phyloP scores from a whole-genome alignment of 2,113 vertebrate species.

The Gasterosteus aculeatus region DNA sequence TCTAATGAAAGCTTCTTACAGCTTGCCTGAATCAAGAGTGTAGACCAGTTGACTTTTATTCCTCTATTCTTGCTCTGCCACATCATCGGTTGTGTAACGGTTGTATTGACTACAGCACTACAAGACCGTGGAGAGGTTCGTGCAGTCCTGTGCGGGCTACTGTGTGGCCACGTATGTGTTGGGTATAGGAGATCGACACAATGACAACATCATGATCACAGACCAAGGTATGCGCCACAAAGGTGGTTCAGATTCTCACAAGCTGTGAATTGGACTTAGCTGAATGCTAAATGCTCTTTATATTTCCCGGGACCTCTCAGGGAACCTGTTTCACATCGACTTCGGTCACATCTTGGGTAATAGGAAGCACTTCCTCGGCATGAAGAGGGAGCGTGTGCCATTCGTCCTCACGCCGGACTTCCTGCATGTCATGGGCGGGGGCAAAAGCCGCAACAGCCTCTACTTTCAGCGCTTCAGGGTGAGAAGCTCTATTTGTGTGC shows the following conservation, averaged over 20 bases:
- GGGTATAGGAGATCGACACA: conserved; percentile 85
- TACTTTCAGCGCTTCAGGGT: conserved; percentile 82
- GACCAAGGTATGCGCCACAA: conserved; percentile 73
- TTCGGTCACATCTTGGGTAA: conserved; percentile 86
- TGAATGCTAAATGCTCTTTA: background rate
- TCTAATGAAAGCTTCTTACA: background rate
- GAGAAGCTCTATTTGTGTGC: conserved; percentile 13
- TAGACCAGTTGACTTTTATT: background rate
- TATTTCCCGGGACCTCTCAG: conserved; percentile 46
- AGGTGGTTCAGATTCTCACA: background rate
- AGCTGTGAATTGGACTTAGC: background rate
- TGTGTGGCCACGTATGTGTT: conserved; percentile 84
- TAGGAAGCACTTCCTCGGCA: conserved; percentile 79
- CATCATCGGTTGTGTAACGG: background rate
- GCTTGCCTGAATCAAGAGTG: background rate
- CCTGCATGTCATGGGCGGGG: conserved; percentile 82
- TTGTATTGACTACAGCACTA: conserved; percentile 67
- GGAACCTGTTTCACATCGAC: conserved; percentile 86
- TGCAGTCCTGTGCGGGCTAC: conserved; percentile 84
- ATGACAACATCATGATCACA: conserved; percentile 87
- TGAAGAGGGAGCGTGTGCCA: conserved; percentile 81
- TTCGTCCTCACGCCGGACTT: conserved; percentile 87
- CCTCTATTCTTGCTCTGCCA: background rate
- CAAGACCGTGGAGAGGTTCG: conserved; percentile 79
- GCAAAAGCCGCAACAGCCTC: conserved; percentile 76